Evolutionary conservation across 2,113 vertebrate genomes (phyloP).

Genomic region (Sinocyclocheilus anshuiensis): DNA sequence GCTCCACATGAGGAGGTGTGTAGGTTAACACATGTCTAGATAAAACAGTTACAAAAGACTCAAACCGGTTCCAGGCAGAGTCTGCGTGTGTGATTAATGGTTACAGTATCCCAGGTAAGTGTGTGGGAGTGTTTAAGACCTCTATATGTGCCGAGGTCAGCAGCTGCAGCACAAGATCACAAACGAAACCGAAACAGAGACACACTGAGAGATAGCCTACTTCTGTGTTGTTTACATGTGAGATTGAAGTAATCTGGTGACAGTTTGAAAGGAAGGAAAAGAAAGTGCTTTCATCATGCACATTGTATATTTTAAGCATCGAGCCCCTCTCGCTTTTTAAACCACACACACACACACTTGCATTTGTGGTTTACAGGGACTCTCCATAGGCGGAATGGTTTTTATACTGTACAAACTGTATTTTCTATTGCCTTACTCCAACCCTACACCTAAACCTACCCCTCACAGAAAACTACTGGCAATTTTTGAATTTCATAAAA

Average conservation of each 20-base stretch:
- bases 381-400: no score
- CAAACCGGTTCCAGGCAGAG: not conserved
- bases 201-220: not conserved
- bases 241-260: slow-evolving; percentile 21
- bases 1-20: not conserved
- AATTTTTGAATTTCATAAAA: no score
- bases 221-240: slow-evolving; percentile 36
- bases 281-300: not conserved
- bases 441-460: no score
- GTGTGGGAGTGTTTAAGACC: slow-evolving; percentile 15
- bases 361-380: no score
- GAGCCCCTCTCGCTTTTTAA: slow-evolving; percentile 25
- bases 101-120: slow-evolving; percentile 20
- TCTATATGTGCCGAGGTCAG: slow-evolving; percentile 25
- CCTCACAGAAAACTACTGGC: no score
- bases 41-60: slow-evolving; percentile 15
- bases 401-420: no score
- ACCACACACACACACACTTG: not conserved
- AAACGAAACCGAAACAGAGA: not conserved
- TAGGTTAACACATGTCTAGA: slow-evolving; percentile 9
- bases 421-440: no score
- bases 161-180: not conserved
- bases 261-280: slow-evolving; percentile 52
- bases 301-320: slow-evolving; percentile 23
- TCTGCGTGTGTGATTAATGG: slow-evolving; percentile 4